Conservation (phyloP, 1,140 invertebrate species). For the Drosophila grimshawi region DNA sequence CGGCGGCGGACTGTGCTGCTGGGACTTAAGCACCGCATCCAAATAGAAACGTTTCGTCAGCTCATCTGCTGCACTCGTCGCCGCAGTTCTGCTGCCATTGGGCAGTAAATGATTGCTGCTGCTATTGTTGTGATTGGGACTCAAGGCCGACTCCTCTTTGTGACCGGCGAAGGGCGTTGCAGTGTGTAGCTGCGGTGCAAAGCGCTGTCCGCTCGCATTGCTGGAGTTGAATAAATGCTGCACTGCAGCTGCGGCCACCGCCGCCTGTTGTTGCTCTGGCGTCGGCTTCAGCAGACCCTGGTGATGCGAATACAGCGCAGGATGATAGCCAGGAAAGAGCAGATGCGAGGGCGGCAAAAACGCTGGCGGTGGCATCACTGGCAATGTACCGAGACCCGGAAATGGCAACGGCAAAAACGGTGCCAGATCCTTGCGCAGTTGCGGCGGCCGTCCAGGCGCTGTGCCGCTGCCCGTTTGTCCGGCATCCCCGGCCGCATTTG, state of each 20-base stretch:
- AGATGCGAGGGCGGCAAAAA: slow-evolving; percentile 88
- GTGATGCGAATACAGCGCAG: slow-evolving; percentile 87
- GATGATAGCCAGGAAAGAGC: slow-evolving; percentile 88
- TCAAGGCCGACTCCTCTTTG: slow-evolving; percentile 54
- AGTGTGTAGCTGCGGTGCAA: slow-evolving; percentile 44
- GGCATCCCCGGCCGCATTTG: slow-evolving; percentile 57
- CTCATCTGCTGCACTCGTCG: slow-evolving; percentile 84
- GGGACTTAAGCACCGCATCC: slow-evolving; percentile 89
- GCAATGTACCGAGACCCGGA: slow-evolving; percentile 86
- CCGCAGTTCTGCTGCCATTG: slow-evolving; percentile 66
- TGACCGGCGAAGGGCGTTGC: slow-evolving; percentile 42
- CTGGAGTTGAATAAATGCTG: slow-evolving; percentile 77
- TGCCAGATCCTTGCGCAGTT: slow-evolving; percentile 85
- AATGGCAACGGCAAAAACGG: slow-evolving; percentile 86
- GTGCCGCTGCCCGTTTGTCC: slow-evolving; percentile 76
- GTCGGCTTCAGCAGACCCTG: slow-evolving; percentile 87
- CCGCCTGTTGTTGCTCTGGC: slow-evolving; percentile 72
- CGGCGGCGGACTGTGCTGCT: slow-evolving; percentile 82
- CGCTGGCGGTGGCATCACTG: slow-evolving; percentile 88
- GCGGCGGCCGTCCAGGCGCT: slow-evolving; percentile 84
- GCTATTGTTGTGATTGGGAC: slow-evolving; percentile 65
- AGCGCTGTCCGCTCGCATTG: slow-evolving; percentile 64
- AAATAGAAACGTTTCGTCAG: slow-evolving; percentile 89
- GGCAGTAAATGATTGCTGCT: slow-evolving; percentile 68
- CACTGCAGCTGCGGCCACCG: slow-evolving; percentile 74